These are phyloP conservation scores for Drosophila formosana DNA, from an alignment of 2,888 invertebrate genomes.

Conservation along the genomic window DNA sequence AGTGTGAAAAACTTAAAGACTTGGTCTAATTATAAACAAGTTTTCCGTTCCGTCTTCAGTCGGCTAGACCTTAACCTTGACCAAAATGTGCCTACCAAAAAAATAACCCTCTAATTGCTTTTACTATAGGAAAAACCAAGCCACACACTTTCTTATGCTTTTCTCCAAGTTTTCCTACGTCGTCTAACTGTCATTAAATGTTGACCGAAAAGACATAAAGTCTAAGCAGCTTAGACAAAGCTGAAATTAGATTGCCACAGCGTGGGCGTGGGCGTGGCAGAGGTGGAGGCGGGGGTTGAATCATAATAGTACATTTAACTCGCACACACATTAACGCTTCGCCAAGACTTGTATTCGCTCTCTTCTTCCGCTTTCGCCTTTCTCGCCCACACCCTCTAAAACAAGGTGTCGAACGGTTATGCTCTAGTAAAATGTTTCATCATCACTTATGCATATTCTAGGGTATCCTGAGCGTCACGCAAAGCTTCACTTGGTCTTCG, in stretches of 20 bases:
- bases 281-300: constrained; percentile 2
- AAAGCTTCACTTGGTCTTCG: not conserved
- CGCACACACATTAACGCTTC: constrained; percentile 73
- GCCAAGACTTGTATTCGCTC: constrained; percentile 33
- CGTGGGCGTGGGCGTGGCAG: not conserved
- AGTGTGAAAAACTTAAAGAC: not conserved
- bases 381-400: constrained; percentile 17
- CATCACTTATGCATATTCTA: not conserved
- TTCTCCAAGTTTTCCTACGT: constrained; percentile 2
- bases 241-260: constrained; percentile 32
- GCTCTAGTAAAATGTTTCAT: not conserved
- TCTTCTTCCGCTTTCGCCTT: constrained; percentile 20
- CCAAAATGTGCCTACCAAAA: not conserved
- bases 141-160: constrained; percentile 1
- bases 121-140: not conserved
- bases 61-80: constrained; percentile 13
- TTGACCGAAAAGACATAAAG: constrained; percentile 44
- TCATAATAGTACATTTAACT: constrained; percentile 25
- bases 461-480: not conserved
- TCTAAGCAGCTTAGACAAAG: constrained; percentile 39
- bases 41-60: not conserved
- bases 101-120: constrained; percentile 4
- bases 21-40: not conserved
- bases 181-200: constrained; percentile 32
- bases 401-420: not conserved